Base-by-base conservation (phyloP, 2,113 vertebrate genomes). In the Trinectes maculatus region DNA sequence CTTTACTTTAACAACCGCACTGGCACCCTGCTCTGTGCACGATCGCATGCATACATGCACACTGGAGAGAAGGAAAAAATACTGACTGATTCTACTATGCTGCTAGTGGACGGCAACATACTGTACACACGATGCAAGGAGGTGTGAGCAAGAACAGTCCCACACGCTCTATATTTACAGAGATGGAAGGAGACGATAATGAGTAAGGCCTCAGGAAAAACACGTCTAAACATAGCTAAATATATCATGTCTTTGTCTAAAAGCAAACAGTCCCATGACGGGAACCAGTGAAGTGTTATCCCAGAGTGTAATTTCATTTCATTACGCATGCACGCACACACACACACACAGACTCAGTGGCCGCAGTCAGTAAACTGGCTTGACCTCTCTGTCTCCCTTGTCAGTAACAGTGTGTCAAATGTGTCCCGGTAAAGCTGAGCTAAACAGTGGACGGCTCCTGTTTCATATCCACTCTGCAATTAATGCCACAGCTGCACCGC, bases 161-260 rank as follows among this genome's bases (percentile, higher is more conserved):
- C 66, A 58, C 64, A 62, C 21, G 56, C 24, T 67, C 16, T 71
- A 66, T 68, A 54, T 77, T 87, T 66, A 71, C 54, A 62, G 69
- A 29, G 40, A 64, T n/a, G 49, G 44, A 59, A 56, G 26, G 37
- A 51, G 63, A 48, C 28, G 55, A 67, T 61, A 61, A 67, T 62
- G 39, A 72, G 48, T 54, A 63, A 63, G 37, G 71, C 46, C 48
- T 48, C 5, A 7, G 42, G 66, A 73, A 63, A 70, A 61, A 72
- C 53, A 68, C n/a, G 26, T 71, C 71, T 68, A 86, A 85, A 87
- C 87, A 84, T 69, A 85, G 79, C 69, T 8, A 56, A 54, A 68
- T 58, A 42, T 53, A 36, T 74, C 75, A 82, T 67, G 62, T 26
- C 53, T 51, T 81, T 69, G 77, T 83, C 80, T 65, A 31, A 77